phyloP scores from a whole-genome alignment of 2,797 vertebrate species.

The Loriculus beryllinus region DNA sequence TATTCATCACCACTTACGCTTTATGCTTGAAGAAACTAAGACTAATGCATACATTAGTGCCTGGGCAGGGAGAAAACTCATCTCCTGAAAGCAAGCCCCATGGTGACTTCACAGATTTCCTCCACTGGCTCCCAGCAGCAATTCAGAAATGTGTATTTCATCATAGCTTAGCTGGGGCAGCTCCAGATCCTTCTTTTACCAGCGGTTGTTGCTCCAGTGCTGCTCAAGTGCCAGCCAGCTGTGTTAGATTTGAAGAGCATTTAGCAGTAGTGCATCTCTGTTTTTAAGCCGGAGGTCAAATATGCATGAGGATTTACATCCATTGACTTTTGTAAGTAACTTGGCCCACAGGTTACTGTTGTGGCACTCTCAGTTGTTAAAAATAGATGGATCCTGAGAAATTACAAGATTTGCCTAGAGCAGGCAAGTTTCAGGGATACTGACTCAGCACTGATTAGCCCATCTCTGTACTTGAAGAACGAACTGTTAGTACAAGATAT shows the following conservation, averaged over 20 bases:
- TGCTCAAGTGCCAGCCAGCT: no score
- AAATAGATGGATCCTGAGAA: slow-evolving; percentile 5
- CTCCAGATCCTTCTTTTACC: background rate
- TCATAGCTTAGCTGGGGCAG: background rate
- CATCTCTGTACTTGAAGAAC: background rate
- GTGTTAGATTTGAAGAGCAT: background rate
- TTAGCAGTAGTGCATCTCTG: background rate
- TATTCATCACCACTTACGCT: background rate
- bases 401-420: background rate
- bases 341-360: background rate
- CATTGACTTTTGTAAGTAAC: background rate
- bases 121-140: background rate
- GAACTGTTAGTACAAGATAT: slow-evolving; percentile 13
- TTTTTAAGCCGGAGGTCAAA: background rate
- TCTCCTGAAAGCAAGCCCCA: background rate
- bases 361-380: background rate
- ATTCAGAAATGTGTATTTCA: background rate
- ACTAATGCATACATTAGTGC: background rate
- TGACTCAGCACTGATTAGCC: background rate
- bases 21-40: background rate
- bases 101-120: background rate
- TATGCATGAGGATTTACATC: background rate
- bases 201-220: background rate
- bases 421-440: background rate
- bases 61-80: background rate